These are phyloP conservation scores for Idaea dimidiata DNA, from an alignment of 2,888 invertebrate species.

Conservation along the genomic window DNA sequence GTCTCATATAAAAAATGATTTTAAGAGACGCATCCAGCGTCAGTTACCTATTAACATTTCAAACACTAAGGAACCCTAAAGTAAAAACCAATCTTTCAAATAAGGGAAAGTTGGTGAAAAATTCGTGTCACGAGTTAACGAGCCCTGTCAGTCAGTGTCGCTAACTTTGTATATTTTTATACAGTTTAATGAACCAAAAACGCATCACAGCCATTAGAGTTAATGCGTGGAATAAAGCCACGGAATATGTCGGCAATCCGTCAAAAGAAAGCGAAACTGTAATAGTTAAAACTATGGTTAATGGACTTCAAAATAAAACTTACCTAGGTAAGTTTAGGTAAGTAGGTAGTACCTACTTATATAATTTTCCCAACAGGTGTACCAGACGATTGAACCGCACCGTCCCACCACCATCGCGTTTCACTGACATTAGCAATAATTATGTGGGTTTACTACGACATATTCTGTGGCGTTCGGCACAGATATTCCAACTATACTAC, in stretches of 20 bases:
- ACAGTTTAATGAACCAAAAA: slow-evolving; percentile 54
- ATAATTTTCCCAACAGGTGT: too few species aligned
- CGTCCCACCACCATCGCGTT: too few species aligned
- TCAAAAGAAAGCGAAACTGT: background rate
- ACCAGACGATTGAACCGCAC: too few species aligned
- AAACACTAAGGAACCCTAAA: slow-evolving; percentile 38
- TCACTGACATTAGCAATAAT: too few species aligned
- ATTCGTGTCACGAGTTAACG: slow-evolving; percentile 58
- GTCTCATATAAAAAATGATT: too few species aligned
- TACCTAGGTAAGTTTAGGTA: too few species aligned
- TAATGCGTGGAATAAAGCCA: background rate
- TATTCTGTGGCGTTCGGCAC: too few species aligned
- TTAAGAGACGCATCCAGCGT: too few species aligned
- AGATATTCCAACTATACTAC: too few species aligned
- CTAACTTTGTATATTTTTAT: slow-evolving; percentile 46
- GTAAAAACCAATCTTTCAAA: slow-evolving; percentile 62
- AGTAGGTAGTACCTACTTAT: too few species aligned
- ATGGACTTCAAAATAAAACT: slow-evolving; percentile 17
- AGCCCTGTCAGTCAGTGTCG: slow-evolving; percentile 60
- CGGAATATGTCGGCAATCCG: background rate
- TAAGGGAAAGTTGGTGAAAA: slow-evolving; percentile 50
- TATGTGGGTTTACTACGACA: too few species aligned
- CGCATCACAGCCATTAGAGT: slow-evolving; percentile 52
- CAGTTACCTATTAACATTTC: slow-evolving; percentile 5
- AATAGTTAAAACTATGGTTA: background rate